Conservation (phyloP, 2,113 vertebrate species). For the Barbus barbus region DNA sequence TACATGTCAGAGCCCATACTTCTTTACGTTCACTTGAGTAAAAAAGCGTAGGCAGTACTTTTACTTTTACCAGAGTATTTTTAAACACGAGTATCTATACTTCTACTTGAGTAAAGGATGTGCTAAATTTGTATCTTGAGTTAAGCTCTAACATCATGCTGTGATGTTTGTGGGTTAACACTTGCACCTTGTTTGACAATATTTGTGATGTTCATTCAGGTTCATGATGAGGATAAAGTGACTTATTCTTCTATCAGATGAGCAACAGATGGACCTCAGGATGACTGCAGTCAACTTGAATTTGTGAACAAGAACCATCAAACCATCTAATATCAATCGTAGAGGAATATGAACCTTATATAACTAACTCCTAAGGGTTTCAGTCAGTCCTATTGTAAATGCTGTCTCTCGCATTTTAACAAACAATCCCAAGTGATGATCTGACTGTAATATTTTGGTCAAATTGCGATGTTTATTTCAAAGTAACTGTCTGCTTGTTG, state of each 20-base stretch:
- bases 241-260: background rate
- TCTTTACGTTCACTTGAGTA: too few relatives aligned
- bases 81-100: too few relatives aligned
- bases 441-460: background rate
- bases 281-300: background rate
- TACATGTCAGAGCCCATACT: too few relatives aligned
- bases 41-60: too few relatives aligned
- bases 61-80: too few relatives aligned
- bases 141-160: background rate
- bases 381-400: background rate
- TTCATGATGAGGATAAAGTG: background rate
- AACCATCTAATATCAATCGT: background rate
- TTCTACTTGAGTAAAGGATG: too few relatives aligned
- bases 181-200: background rate
- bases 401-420: background rate
- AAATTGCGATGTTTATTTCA: background rate
- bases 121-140: too few relatives aligned
- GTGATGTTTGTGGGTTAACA: background rate
- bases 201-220: conserved; percentile 1
- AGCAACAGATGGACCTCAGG: background rate
- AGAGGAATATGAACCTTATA: background rate
- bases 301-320: background rate
- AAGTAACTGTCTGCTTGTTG: background rate
- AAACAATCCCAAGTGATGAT: background rate
- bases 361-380: background rate